Conservation (phyloP, 2,113 vertebrate genomes). For the Catharus minimus region DNA sequence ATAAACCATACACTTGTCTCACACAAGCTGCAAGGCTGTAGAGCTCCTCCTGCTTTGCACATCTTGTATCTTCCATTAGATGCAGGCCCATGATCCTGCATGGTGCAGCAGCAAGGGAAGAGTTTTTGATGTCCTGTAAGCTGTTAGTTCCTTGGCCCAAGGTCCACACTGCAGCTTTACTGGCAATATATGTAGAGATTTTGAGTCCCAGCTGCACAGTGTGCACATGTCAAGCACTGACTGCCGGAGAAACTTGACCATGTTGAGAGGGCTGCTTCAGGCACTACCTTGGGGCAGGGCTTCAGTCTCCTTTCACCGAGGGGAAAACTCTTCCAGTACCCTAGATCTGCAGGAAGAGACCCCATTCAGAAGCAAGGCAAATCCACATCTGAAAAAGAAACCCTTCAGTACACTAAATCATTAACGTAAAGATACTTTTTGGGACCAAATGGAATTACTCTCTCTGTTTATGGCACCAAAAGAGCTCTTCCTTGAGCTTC, state of each 20-base stretch:
- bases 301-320: neutral
- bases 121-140: neutral
- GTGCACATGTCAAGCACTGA: fast-evolving
- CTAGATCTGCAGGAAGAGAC: neutral
- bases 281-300: neutral
- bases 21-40: neutral
- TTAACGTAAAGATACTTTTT: neutral
- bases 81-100: neutral
- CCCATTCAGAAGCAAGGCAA: neutral
- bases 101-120: neutral
- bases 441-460: neutral
- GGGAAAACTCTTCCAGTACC: neutral
- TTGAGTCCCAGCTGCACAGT: fast-evolving
- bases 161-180: neutral
- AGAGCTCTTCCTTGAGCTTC: neutral
- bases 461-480: neutral
- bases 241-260: neutral
- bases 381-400: neutral
- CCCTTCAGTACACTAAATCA: neutral
- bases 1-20: neutral
- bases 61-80: neutral
- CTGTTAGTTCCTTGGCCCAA: neutral
- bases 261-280: neutral
- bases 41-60: neutral
- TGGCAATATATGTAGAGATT: neutral